Conservation (phyloP, 2,113 vertebrate species). For the Dicrurus megarhynchus region DNA sequence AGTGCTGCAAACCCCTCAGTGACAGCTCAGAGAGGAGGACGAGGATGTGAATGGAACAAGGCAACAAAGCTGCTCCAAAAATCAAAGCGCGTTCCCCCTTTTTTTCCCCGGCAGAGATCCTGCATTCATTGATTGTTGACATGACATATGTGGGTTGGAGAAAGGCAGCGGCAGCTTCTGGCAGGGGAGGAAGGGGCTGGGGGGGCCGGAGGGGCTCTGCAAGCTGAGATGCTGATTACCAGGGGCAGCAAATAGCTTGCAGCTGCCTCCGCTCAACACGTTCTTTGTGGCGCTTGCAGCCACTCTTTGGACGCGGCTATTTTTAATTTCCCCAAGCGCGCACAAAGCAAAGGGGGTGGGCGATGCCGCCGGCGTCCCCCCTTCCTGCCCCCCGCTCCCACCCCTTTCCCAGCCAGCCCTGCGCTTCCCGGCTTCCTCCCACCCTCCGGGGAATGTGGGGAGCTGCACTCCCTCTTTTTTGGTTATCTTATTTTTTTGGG, state of each 20-base stretch:
- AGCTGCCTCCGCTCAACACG: slow-evolving; percentile 41
- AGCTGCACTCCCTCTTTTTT: neutral
- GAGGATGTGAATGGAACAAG: neutral
- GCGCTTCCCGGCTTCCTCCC: neutral
- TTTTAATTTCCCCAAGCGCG: slow-evolving; percentile 55
- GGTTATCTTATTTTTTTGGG: neutral
- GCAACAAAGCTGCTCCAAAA: slow-evolving; percentile 5
- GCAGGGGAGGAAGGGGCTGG: slow-evolving; percentile 17
- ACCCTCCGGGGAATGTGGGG: neutral
- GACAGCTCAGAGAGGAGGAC: neutral
- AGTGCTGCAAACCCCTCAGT: neutral
- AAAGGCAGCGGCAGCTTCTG: slow-evolving; percentile 14
- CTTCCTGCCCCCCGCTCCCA: neutral
- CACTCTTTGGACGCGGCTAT: slow-evolving; percentile 60
- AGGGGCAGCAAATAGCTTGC: slow-evolving; percentile 53
- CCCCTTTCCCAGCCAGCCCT: neutral
- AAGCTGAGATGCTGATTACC: slow-evolving; percentile 33
- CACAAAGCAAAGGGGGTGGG: slow-evolving; percentile 28
- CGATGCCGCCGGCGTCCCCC: neutral
- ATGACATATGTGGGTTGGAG: slow-evolving; percentile 49
- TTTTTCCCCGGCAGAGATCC: neutral
- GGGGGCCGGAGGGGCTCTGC: neutral
- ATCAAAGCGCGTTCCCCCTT: neutral
- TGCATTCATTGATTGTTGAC: slow-evolving; percentile 23
- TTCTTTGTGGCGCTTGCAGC: slow-evolving; percentile 22